Percentiles rank a stretch among this genome's conserved stretches.
Evolutionary conservation across 2,797 vertebrate genomes (phyloP).

Genomic region (Neosilurus mollespiculum): DNA sequence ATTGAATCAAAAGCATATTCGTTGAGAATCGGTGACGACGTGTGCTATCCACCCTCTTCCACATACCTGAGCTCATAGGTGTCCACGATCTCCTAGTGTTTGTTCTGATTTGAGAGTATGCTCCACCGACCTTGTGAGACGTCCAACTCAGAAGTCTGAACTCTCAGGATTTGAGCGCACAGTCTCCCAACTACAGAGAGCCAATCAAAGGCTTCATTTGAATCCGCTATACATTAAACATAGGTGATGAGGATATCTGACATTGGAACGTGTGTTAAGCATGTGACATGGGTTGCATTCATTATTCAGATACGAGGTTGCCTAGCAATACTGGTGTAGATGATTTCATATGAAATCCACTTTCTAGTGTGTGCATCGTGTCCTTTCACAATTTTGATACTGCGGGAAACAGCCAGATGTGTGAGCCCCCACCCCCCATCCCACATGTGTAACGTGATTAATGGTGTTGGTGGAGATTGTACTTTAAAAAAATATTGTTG

Average conservation of each 20-base stretch:
- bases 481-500: background rate
- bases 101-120: background rate
- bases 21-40: background rate
- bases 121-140: background rate
- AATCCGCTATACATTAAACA: background rate
- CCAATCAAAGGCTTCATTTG: background rate
- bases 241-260: background rate
- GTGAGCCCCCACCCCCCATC: no score
- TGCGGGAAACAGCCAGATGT: background rate
- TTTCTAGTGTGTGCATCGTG: background rate
- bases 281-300: no score
- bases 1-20: background rate
- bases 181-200: background rate
- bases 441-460: background rate
- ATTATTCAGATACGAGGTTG: background rate
- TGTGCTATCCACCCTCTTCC: background rate
- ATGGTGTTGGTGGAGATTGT: background rate
- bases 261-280: background rate
- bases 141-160: background rate
- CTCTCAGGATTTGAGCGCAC: background rate
- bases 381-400: background rate
- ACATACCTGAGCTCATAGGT: background rate
- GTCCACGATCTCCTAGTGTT: background rate
- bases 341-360: background rate
- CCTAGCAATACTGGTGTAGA: background rate